These are phyloP conservation scores for Alaudala cheleensis DNA, from an alignment of 2,113 vertebrate species.

Conservation along the genomic window DNA sequence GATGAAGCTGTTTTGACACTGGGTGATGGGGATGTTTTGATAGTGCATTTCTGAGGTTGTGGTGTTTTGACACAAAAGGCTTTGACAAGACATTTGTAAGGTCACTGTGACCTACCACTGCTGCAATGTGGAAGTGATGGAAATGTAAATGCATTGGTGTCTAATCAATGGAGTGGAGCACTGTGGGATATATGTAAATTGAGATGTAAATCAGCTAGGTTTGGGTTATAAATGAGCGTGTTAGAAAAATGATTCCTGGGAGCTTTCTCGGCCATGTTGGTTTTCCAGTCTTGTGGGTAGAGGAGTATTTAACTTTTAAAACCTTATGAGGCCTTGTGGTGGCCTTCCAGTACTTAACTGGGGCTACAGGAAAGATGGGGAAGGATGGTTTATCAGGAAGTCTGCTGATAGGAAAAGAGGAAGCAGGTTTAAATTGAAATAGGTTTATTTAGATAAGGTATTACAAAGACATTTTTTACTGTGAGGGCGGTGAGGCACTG, in stretches of 20 bases:
- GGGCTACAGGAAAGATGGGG: background rate
- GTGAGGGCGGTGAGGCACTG: rapidly evolving
- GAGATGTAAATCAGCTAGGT: conserved; percentile 23
- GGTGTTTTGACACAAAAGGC: conserved; percentile 66
- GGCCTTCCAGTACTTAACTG: background rate
- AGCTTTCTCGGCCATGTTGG: background rate
- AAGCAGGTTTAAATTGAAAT: background rate
- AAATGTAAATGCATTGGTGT: conserved; percentile 42
- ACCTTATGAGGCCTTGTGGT: background rate
- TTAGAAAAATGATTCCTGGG: background rate
- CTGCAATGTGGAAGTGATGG: conserved; percentile 11
- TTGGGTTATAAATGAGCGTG: background rate
- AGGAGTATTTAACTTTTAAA: background rate
- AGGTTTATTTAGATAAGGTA: background rate
- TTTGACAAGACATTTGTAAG: conserved; percentile 55
- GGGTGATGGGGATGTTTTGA: conserved; percentile 57
- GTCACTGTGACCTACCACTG: conserved; percentile 45
- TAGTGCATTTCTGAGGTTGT: conserved; percentile 25
- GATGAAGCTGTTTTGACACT: conserved; percentile 56
- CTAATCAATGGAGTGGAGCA: conserved; percentile 57
- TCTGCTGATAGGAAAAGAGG: background rate
- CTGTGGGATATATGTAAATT: conserved; percentile 38
- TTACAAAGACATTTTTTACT: background rate
- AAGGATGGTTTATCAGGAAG: background rate
- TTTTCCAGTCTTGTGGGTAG: background rate